Base-by-base conservation (phyloP, 1,140 invertebrate genomes). In the Atopsyche davidsoni region DNA sequence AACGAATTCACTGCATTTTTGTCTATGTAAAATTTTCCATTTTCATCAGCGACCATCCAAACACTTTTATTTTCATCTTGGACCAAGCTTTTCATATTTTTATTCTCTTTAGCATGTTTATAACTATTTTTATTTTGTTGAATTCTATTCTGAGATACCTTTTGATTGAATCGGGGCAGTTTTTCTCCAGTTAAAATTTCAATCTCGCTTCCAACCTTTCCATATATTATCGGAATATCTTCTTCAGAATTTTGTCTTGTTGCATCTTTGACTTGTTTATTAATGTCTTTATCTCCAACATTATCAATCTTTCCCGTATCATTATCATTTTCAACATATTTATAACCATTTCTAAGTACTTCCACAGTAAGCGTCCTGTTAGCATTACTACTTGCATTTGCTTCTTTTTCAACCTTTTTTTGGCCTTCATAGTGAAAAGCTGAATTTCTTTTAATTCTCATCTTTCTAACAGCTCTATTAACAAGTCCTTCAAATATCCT, bases 281-380 rank as follows among this genome's bases (percentile, higher is more conserved):
- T 23, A n/a, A 11, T 10, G 25, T 13, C 18, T 11, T 44, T 11
- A 44, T 31, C n/a, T 44, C 19, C 14, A 31, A 18, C 17, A 3
- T 31, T 18, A 18, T 44, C 41, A 41, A 19, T 19, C 58, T 55
- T 31, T 43, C 53, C 14, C 36, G 35, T 19, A 17, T 17, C 39
- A 31, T 44, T n/a, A 47, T 46, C 59, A 11, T 42, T 46, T n/a
- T 58, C 48, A 2, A 61, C 35, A 28, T 61, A 59, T 31, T 28
- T 44, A 22, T 2, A 31, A 44, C n/a, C n/a, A n/a, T n/a, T n/a
- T n/a, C n/a, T n/a, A n/a, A n/a, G n/a, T n/a, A n/a, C n/a, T n/a
- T n/a, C n/a, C n/a, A n/a, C n/a, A n/a, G n/a, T n/a, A n/a, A n/a
- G n/a, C n/a, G n/a, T n/a, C n/a, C n/a, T n/a, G n/a, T n/a, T n/a